phyloP scores from a whole-genome alignment of 1,140 invertebrate species.

The Procambarus virginalis region DNA sequence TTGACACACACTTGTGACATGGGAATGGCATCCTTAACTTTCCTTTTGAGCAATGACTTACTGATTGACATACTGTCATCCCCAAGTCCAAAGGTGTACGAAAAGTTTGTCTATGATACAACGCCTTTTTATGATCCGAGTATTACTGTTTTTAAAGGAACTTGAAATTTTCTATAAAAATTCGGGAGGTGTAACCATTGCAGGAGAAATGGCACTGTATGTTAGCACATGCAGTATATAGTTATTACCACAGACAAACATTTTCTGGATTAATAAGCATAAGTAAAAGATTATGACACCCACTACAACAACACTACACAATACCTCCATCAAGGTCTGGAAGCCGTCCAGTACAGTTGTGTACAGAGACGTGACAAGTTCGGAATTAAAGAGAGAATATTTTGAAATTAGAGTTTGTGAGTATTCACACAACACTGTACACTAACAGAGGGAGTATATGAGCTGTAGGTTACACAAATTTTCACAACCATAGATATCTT shows the following conservation, averaged over 20 bases:
- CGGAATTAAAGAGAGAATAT: conserved; percentile 1
- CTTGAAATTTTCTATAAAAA: not conserved
- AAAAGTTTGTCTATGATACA: not conserved
- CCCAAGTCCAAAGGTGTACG: not conserved
- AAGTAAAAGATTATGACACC: not conserved
- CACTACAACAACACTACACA: conserved; percentile 9
- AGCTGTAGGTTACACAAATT: conserved; percentile 3
- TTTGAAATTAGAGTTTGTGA: conserved; percentile 1
- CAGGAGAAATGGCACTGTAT: too few species aligned
- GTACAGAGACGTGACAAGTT: conserved; percentile 28
- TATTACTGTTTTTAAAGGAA: not conserved
- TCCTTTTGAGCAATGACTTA: not conserved
- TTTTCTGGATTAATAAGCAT: not conserved
- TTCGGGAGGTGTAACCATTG: too few species aligned
- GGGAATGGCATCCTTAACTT: not conserved
- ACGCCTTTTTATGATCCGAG: too few species aligned
- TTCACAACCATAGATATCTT: not conserved
- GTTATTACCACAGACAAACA: not conserved
- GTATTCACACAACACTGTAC: not conserved
- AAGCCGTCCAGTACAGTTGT: conserved; percentile 14
- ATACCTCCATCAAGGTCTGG: conserved; percentile 28
- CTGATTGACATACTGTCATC: not conserved
- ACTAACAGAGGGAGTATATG: not conserved
- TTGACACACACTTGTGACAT: not conserved
- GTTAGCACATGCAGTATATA: not conserved